Evolutionary conservation across 2,113 vertebrate species (phyloP).

Genomic region (Siniperca chuatsi): DNA sequence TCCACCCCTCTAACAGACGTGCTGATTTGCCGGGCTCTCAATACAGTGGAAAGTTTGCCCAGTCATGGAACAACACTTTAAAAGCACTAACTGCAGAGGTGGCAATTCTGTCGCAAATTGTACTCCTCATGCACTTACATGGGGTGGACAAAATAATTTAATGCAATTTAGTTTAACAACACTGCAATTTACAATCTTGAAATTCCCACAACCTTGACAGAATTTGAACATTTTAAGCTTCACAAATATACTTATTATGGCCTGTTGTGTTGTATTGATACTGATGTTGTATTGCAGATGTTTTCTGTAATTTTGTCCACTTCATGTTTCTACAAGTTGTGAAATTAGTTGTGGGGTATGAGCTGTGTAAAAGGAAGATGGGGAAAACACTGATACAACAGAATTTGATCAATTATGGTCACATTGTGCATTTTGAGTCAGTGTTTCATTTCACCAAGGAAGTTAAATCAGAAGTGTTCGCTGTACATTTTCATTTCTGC

Average conservation of each 20-base stretch:
- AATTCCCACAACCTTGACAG: not conserved
- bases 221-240: not conserved
- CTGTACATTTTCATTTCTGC: constrained; percentile 35
- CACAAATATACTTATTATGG: not conserved
- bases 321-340: not conserved
- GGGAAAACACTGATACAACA: not conserved
- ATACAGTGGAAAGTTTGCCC: constrained; percentile 6
- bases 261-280: not conserved
- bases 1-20: not conserved
- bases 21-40: not conserved
- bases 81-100: not conserved
- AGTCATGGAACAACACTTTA: not conserved
- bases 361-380: not conserved
- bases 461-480: not conserved
- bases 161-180: not conserved
- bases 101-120: not conserved
- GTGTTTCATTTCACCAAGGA: constrained; percentile 36
- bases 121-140: not conserved
- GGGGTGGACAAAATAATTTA: not conserved
- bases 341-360: not conserved
- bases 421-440: constrained; percentile 31
- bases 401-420: constrained; percentile 14
- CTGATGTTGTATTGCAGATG: too few relatives aligned
- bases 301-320: not conserved
- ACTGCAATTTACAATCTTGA: not conserved